Base-by-base conservation (phyloP, 2,888 invertebrate species). In the Hoplodrina blanda region DNA sequence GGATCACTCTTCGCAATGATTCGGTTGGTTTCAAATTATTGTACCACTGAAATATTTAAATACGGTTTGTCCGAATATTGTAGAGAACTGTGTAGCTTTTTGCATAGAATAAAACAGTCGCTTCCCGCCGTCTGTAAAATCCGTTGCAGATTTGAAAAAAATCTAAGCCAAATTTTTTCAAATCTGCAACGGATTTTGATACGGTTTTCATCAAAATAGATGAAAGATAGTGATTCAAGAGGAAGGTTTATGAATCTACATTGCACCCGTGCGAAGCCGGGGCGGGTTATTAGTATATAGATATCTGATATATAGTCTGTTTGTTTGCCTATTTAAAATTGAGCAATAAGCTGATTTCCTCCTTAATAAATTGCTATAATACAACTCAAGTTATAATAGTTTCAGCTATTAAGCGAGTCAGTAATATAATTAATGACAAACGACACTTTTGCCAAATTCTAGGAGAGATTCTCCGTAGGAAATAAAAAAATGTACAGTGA, bases 391-490 rank as follows among this genome's bases (percentile, higher is more conserved):
- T 46, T 3, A 17, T 46, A 17, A 46, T 17, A 46, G 15, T 46
- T 46, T 46, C 17, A 17, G 17, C 17, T 17, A 46, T 46, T 46
- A 17, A 4, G 64, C 41, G 59, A 82, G 63, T 69, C 62, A 75
- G 62, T 30, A 69, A 20, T 59, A 78, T 80, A 80, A 82, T 83
- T 81, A 57, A 81, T 82, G 77, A 76, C 68, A 75, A 75, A 82
- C 63, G 71, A 79, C 67, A 76, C 53, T 84, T 15, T 15, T 79
- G 82, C 78, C 75, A 77, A 82, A 76, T 83, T 79, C 78, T 76
- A 69, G 70, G 44, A 78, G 74, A 81, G 79, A 78, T 73, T 72
- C 76, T 63, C 46, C 74, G 70, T 73, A 74, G 15, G 52, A 68
- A 62, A 84, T 67, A 66, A 73, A 79, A 80, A 84, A 76, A 76